Evolutionary conservation across 1,140 invertebrate genomes (phyloP).

Genomic region (Acromyrmex heyeri): DNA sequence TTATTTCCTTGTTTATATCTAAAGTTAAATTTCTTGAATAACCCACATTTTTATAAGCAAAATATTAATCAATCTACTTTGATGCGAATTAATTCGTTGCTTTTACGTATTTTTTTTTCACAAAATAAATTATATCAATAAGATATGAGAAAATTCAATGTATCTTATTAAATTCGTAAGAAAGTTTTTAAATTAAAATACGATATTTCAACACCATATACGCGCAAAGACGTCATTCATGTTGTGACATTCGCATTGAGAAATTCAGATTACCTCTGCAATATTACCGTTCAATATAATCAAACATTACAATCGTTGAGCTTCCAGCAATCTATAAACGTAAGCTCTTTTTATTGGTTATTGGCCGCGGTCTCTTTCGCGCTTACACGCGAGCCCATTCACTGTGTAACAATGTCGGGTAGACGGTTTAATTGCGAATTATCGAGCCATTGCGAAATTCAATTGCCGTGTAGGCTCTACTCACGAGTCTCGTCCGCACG

Average conservation of each 20-base stretch:
- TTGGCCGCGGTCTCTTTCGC: conserved; percentile 54
- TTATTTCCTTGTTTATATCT: background rate
- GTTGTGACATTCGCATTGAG: background rate
- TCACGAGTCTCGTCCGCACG: conserved; percentile 53
- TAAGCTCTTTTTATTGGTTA: conserved; percentile 53
- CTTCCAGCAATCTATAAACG: conserved; percentile 25
- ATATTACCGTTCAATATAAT: conserved; percentile 44
- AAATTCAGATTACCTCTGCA: conserved; percentile 10
- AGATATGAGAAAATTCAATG: background rate
- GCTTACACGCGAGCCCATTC: conserved; percentile 32
- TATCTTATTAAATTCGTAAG: background rate
- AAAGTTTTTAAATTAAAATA: conserved; percentile 26
- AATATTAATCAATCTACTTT: conserved; percentile 16
- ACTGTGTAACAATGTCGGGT: conserved; percentile 60
- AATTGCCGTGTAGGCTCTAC: conserved; percentile 58
- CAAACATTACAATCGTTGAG: conserved; percentile 24
- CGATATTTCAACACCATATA: background rate
- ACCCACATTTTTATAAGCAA: background rate
- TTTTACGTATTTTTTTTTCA: background rate
- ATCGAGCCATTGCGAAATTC: conserved; percentile 67
- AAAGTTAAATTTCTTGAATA: conserved; percentile 3
- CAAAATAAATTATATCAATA: background rate
- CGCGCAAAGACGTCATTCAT: background rate
- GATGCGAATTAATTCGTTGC: background rate
- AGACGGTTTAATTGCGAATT: conserved; percentile 71